Percentiles rank a stretch among this genome's conserved stretches.
phyloP scores from a whole-genome alignment of 2,797 vertebrate genomes.

The Mionectes olivaceus region DNA sequence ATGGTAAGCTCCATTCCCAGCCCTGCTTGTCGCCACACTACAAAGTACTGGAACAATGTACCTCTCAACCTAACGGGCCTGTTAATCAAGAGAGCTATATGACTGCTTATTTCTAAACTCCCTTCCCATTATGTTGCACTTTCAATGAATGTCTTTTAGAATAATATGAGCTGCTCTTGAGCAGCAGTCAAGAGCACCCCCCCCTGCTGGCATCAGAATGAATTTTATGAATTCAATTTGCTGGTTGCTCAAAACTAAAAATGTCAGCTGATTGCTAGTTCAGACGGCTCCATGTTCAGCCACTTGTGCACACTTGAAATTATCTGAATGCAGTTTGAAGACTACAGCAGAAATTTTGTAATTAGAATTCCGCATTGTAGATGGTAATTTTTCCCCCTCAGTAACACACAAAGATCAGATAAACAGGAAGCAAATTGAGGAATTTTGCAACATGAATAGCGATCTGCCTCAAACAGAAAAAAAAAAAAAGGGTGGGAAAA shows the following conservation, averaged over 20 bases:
- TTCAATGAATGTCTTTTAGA: slow-evolving; percentile 59
- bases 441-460: slow-evolving; percentile 59
- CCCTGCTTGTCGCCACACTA: neutral
- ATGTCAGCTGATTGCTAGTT: slow-evolving; percentile 68
- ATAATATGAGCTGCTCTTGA: too few species aligned
- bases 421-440: slow-evolving; percentile 63
- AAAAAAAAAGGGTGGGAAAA: neutral
- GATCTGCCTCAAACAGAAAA: slow-evolving; percentile 30
- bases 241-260: slow-evolving; percentile 67
- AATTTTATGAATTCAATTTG: slow-evolving; percentile 70
- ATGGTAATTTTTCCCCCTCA: slow-evolving; percentile 63
- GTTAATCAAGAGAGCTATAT: slow-evolving; percentile 64
- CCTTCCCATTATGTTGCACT: slow-evolving; percentile 59
- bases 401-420: slow-evolving; percentile 62
- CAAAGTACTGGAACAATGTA: slow-evolving; percentile 6
- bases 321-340: slow-evolving; percentile 73
- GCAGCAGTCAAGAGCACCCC: slow-evolving; percentile 66
- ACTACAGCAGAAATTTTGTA: slow-evolving; percentile 73
- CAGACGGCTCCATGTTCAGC: slow-evolving; percentile 58
- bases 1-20: neutral
- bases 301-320: slow-evolving; percentile 69
- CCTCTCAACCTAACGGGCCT: slow-evolving; percentile 57
- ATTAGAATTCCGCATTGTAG: slow-evolving; percentile 71
- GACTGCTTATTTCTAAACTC: slow-evolving; percentile 67
- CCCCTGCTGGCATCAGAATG: slow-evolving; percentile 68